Percentiles rank a stretch among this genome's conserved stretches.
phyloP scores from a whole-genome alignment of 2,797 vertebrate genomes.

The Dipus sagitta region DNA sequence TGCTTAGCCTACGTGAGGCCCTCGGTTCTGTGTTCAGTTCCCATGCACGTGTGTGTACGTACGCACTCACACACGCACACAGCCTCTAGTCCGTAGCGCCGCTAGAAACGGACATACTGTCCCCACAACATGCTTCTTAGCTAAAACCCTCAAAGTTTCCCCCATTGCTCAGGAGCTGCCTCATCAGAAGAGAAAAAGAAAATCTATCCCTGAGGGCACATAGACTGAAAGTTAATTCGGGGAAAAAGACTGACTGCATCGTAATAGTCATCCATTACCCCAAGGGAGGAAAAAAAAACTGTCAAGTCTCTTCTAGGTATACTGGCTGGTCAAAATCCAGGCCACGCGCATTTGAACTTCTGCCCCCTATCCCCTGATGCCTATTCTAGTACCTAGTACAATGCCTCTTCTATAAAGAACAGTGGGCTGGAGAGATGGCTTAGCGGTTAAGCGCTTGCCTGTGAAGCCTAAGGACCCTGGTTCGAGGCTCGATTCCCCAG shows the following conservation, averaged over 20 bases:
- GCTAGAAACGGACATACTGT: neutral
- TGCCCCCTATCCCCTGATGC: neutral
- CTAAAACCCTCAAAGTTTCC: neutral
- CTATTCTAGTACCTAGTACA: neutral
- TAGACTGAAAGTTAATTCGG: conserved; percentile 40
- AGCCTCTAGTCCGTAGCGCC: neutral
- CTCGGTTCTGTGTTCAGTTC: neutral
- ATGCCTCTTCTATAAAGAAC: neutral
- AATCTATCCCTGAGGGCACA: neutral
- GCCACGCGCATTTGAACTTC: neutral
- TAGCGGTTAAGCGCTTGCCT: no score
- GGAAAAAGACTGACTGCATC: neutral
- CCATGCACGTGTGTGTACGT: no score
- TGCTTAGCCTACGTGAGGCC: neutral
- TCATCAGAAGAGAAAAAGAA: neutral
- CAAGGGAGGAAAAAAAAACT: neutral
- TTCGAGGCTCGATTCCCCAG: no score
- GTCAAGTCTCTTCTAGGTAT: neutral
- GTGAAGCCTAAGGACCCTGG: no score
- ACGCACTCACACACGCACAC: neutral
- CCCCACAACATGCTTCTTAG: neutral
- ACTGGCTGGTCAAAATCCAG: neutral
- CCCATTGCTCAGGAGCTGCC: neutral
- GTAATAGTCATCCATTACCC: neutral
- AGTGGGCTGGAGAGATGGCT: no score